phyloP scores from a whole-genome alignment of 1,140 invertebrate species.

The Eumeta japonica region DNA sequence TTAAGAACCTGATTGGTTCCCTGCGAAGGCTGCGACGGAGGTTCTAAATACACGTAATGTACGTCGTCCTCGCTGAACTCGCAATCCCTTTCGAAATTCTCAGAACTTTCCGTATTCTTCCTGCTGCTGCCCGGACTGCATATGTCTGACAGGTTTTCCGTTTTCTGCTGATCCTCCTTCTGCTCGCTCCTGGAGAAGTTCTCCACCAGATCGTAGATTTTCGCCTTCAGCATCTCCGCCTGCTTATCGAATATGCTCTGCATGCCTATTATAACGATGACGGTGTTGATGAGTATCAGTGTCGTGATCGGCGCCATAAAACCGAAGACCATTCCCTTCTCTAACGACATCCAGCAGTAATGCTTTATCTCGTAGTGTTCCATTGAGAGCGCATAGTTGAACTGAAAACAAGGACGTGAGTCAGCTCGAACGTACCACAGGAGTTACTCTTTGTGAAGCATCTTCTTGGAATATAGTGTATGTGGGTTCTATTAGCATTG shows the following conservation, averaged over 20 bases:
- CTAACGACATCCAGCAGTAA: constrained; percentile 73
- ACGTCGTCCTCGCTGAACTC: constrained; percentile 34
- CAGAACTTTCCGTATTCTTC: constrained; percentile 46
- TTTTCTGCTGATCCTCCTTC: constrained; percentile 24
- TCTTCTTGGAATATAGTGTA: too few relatives aligned
- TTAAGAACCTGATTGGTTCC: too few relatives aligned
- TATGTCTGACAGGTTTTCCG: constrained; percentile 35
- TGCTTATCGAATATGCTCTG: constrained; percentile 44
- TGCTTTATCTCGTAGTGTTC: constrained; percentile 67
- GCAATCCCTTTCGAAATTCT: constrained; percentile 43
- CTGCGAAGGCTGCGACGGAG: too few relatives aligned
- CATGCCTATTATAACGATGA: constrained; percentile 46
- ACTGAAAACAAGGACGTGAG: constrained; percentile 45
- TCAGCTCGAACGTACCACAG: background rate
- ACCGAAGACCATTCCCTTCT: constrained; percentile 70
- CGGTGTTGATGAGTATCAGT: constrained; percentile 63
- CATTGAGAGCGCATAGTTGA: constrained; percentile 62
- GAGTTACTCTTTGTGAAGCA: background rate
- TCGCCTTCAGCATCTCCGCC: constrained; percentile 36
- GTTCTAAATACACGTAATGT: constrained; percentile 23
- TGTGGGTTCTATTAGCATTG: too few relatives aligned
- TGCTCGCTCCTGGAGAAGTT: constrained; percentile 40
- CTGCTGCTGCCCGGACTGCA: constrained; percentile 34
- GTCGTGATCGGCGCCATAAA: constrained; percentile 69
- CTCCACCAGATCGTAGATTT: constrained; percentile 44